Base-by-base conservation (phyloP, 2,113 vertebrate species). In the Gnathonemus echidnorhynchus region DNA sequence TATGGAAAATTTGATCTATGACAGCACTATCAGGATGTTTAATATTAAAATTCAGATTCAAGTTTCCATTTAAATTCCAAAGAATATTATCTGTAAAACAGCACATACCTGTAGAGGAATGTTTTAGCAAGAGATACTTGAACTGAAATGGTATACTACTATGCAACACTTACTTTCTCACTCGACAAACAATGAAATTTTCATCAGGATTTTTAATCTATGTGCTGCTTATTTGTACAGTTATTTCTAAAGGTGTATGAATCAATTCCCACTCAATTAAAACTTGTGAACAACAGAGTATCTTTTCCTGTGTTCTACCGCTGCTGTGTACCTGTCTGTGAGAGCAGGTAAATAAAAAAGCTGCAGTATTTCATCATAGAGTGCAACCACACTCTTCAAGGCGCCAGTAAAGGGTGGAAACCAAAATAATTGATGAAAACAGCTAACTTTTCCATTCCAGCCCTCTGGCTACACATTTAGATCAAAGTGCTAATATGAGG, bases 201-300 rank as follows among this genome's bases (percentile, higher is more conserved):
- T 85, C 35, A 85, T 48, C 83, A 24, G 19, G 83, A 85, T 48
- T 85, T 24, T 24, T 13, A 31, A 85, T 85, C 17, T 8, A n/a
- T n/a, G 39, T n/a, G 46, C 19, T 3, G 45, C 42, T 21, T 85
- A n/a, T 85, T 31, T 50, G n/a, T 89, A 85, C 62, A 83, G 21
- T 62, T 46, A 89, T 89, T 86, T 86, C 80, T 45, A 85, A 77
- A 89, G 48, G n/a, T 53, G 87, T 66, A 42, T 21, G 24, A 56
- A 39, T 87, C 85, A 90, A 84, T 90, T 90, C 88, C 48, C 90
- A 88, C 87, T 45, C 87, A 84, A 46, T 88, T 88, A 90, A 84
- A 88, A 88, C 42, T 3, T 88, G 87, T 17, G 77, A 83, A 62
- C 52, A 46, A 52, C 50, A 31, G 87, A 90, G 42, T 84, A 4